Base-by-base conservation (phyloP, 1,140 invertebrate genomes). In the Yoshiicerus persimilis region DNA sequence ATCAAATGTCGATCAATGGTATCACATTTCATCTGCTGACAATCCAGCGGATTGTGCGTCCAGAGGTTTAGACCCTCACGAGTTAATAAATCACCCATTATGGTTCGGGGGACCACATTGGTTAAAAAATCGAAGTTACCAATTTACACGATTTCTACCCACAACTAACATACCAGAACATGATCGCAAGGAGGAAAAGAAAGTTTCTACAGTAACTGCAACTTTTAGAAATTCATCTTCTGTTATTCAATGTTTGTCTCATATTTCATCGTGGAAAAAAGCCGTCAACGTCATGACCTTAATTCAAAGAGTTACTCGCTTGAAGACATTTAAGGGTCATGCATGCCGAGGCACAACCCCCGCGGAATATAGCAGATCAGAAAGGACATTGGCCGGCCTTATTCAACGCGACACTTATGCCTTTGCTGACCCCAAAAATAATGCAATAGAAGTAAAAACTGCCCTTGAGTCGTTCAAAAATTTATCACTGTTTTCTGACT, bases 21-120 rank as follows among this genome's bases (percentile, higher is more conserved):
- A 88, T 66, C 90, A 93, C 77, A 91, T 92, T 0, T 47, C 89
- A 20, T 90, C 91, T 1, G 84, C 89, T 2, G 66, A 90, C 9
- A 93, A 93, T 87, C 92, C 93, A 1, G 93, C 93, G 0, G 93
- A 93, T 90, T 88, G 92, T 32, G 86, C 92, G 86, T 93, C 93
- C 1, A 87, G 93, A 27, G 93, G 93, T n/a, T 39, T 91, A 23
- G 77, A 30, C 5, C 87, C 91, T 77, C 88, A 86, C 30, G 47
- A 89, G 11, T 88, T 93, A 23, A 64, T 86, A 8, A 66, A 89
- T 27, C 91, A 87, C 77, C 20, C 86, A n/a, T 88, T 93, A 25
- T 93, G 93, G 93, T 92, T 91, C 91, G 27, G 87, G 16, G 92
- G 92, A 9, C 92, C 92, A 34, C 10, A 39, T 20, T 92, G 89